Percentiles rank a stretch among this genome's conserved stretches.
phyloP scores from a whole-genome alignment of 2,797 vertebrate genomes.

The Sebastolobus alascanus region DNA sequence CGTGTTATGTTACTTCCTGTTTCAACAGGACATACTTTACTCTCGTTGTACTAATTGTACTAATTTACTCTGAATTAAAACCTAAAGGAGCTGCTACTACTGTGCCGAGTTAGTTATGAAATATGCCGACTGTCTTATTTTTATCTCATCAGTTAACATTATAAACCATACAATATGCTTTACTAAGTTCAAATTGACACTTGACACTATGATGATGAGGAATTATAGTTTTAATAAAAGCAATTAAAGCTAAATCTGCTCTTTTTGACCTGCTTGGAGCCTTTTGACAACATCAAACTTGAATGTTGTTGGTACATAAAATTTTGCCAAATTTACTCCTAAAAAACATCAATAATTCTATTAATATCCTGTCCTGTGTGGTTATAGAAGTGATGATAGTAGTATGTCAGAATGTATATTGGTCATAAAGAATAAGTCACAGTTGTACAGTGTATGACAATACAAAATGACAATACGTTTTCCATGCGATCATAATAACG shows the following conservation, averaged over 20 bases:
- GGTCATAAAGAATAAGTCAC: background rate
- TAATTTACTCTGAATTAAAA: slow-evolving; percentile 4
- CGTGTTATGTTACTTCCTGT: background rate
- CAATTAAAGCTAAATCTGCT: background rate
- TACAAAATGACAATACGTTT: background rate
- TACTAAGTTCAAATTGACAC: background rate
- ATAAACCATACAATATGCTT: background rate
- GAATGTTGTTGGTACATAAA: no score
- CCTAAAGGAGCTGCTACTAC: background rate
- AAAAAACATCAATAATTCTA: background rate
- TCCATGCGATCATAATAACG: background rate
- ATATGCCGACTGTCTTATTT: background rate
- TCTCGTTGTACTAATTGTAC: background rate
- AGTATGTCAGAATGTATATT: background rate
- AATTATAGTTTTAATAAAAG: background rate
- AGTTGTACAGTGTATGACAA: background rate
- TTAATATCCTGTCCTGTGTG: background rate
- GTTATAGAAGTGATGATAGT: background rate
- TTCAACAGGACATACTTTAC: background rate
- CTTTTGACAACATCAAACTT: background rate
- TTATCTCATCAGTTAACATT: background rate
- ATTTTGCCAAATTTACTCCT: background rate
- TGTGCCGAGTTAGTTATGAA: background rate
- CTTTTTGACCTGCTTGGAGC: background rate
- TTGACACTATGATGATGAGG: background rate